Conservation (phyloP, 2,797 vertebrate genomes). For the Anas bernieri region DNA sequence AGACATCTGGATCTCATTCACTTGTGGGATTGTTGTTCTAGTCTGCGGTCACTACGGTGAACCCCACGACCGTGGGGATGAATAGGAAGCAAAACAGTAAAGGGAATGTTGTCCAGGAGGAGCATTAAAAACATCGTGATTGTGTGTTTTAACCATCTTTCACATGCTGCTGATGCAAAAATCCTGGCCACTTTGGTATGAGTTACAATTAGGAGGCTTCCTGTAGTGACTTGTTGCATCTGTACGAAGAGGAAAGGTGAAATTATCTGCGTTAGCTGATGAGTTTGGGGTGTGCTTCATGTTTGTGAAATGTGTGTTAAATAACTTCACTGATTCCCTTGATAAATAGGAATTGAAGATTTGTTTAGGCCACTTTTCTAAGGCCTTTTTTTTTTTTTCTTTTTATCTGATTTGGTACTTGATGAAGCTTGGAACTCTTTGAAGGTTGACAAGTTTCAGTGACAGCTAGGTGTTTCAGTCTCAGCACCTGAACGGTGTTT, state of each 20-base stretch:
- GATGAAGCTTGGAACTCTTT: not conserved
- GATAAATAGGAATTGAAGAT: not conserved
- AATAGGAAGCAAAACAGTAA: not conserved
- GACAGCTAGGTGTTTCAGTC: not conserved
- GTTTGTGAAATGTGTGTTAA: not conserved
- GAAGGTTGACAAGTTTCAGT: not conserved
- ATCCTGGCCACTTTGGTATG: not conserved
- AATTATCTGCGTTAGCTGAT: not conserved
- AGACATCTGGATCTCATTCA: slow-evolving; percentile 47
- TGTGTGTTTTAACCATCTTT: not conserved
- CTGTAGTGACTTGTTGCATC: not conserved
- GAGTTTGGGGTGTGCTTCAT: not conserved
- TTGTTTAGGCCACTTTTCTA: not conserved
- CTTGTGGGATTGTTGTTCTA: slow-evolving; percentile 8
- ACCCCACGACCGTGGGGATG: not conserved
- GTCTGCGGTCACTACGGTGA: not conserved
- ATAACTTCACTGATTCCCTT: not conserved
- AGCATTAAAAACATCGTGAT: not conserved
- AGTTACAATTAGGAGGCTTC: not conserved
- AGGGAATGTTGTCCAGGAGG: not conserved
- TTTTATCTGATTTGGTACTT: not conserved
- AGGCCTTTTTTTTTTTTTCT: not conserved
- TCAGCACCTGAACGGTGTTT: not conserved
- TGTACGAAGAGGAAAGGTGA: not conserved
- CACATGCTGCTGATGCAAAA: not conserved